Percentiles rank a stretch among this genome's conserved stretches.
These are phyloP conservation scores for Drosophila affinis DNA, from an alignment of 2,888 invertebrate species.

Conservation along the genomic window DNA sequence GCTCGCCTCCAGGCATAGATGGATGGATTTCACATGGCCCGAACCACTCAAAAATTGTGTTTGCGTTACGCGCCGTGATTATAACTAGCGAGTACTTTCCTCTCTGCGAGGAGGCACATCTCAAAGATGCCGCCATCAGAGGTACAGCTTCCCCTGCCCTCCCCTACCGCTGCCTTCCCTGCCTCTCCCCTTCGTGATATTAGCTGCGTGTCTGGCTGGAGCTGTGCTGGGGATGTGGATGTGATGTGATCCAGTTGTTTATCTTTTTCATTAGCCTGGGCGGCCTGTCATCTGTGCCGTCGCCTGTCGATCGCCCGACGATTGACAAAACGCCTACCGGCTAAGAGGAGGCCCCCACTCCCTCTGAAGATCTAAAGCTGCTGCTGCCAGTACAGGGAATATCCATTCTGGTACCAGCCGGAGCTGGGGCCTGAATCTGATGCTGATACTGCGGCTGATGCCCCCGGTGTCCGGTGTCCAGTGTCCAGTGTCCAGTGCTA, in stretches of 20 bases:
- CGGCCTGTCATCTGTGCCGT: slow-evolving; percentile 75
- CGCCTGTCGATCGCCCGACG: slow-evolving; percentile 70
- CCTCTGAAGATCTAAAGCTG: neutral
- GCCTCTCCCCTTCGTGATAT: neutral
- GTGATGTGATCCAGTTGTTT: slow-evolving; percentile 72
- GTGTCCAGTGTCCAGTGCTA: neutral
- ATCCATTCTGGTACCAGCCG: neutral
- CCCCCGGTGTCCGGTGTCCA: slow-evolving; percentile 6
- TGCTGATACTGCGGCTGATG: slow-evolving; percentile 10
- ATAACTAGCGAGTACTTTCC: slow-evolving; percentile 56
- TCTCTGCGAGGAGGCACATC: neutral
- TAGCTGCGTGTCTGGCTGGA: slow-evolving; percentile 33
- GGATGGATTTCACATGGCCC: slow-evolving; percentile 63
- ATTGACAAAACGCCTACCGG: slow-evolving; percentile 54
- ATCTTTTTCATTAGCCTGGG: slow-evolving; percentile 75
- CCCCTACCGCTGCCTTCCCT: neutral
- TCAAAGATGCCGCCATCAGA: slow-evolving; percentile 46
- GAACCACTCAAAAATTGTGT: slow-evolving; percentile 73
- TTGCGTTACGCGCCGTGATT: slow-evolving; percentile 75
- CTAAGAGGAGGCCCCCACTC: neutral
- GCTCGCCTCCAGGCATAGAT: slow-evolving; percentile 38
- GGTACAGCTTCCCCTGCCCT: slow-evolving; percentile 16
- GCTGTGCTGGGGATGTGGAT: slow-evolving; percentile 24
- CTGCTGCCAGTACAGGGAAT: neutral
- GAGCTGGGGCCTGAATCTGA: slow-evolving; percentile 5